Base-by-base conservation (phyloP, 2,888 invertebrate species). In the Macaria notata region DNA sequence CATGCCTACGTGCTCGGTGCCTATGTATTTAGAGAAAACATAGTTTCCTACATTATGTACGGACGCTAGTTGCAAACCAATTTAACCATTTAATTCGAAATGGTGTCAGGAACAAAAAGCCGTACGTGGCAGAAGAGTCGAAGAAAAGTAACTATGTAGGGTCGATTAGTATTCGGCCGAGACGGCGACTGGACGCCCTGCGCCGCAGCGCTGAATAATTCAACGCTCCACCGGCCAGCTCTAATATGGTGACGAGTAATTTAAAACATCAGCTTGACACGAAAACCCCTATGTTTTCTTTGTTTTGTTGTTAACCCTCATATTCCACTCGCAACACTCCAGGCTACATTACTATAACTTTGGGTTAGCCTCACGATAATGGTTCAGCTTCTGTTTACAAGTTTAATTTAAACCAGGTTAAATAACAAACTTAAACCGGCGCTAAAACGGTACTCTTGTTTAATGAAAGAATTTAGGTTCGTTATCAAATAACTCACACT, bases 141-240 rank as follows among this genome's bases (percentile, higher is more conserved):
- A 71, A 65, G 64, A 75, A 69, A 70, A 71, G 59, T 69, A 64
- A 69, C 63, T 58, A 64, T 70, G 69, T 69, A 62, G 59, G 58
- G 63, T 62, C 68, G 68, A 77, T 82, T 81, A 79, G 77, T 82
- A 83, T 83, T 82, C 78, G 69, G 65, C 67, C 61, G 68, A n/a
- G n/a, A 65, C 68, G 67, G 59, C 56, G 61, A 75, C 67, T 73
- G 70, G 70, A 70, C 71, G 73, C 71, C 70, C 69, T 63, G 67
- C 64, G 64, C 68, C 68, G 69, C 63, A 64, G 62, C 56, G 62
- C 66, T 83, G 80, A 81, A 81, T 83, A 70, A 83, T 82, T 82
- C 81, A 83, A 76, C 73, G 67, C 71, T 76, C 64, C 73, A 70
- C 71, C 64, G 72, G 68, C 68, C 69, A 70, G 70, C 71, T 71